Conservation (phyloP, 2,888 invertebrate species). For the Neoitamus cyanurus region DNA sequence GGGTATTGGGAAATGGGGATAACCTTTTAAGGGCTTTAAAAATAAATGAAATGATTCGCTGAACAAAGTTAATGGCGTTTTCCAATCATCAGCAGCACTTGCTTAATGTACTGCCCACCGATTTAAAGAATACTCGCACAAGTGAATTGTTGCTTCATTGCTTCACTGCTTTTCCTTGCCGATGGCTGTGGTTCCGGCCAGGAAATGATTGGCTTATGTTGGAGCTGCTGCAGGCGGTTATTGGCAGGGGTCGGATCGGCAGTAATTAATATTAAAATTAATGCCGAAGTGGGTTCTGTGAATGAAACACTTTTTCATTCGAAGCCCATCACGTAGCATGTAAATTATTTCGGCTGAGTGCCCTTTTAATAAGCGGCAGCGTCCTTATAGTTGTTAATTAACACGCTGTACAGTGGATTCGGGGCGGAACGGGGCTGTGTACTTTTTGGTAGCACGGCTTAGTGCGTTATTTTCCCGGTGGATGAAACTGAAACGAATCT, state of each 20-base stretch:
- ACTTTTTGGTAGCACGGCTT: background rate
- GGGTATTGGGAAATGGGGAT: background rate
- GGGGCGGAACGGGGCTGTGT: background rate
- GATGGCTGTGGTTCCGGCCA: background rate
- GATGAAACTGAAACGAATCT: constrained; percentile 1
- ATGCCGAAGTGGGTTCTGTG: background rate
- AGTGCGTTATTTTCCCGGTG: constrained; percentile 5
- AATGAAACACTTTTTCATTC: background rate
- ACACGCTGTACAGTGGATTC: background rate
- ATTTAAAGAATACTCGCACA: background rate
- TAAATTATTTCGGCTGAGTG: background rate
- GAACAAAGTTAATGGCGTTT: background rate
- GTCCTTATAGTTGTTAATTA: constrained; percentile 1
- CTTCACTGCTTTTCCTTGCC: background rate
- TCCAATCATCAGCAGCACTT: background rate
- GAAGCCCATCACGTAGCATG: background rate
- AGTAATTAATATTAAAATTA: background rate
- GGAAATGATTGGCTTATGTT: background rate
- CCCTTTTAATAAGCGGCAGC: constrained; percentile 1
- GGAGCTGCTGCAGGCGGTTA: background rate
- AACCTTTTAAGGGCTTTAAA: background rate
- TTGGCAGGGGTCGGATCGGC: background rate
- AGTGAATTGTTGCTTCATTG: background rate
- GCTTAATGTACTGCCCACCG: background rate
- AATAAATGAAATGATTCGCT: background rate